Base-by-base conservation (phyloP, 2,888 invertebrate genomes). In the Adelphocoris suturalis region DNA sequence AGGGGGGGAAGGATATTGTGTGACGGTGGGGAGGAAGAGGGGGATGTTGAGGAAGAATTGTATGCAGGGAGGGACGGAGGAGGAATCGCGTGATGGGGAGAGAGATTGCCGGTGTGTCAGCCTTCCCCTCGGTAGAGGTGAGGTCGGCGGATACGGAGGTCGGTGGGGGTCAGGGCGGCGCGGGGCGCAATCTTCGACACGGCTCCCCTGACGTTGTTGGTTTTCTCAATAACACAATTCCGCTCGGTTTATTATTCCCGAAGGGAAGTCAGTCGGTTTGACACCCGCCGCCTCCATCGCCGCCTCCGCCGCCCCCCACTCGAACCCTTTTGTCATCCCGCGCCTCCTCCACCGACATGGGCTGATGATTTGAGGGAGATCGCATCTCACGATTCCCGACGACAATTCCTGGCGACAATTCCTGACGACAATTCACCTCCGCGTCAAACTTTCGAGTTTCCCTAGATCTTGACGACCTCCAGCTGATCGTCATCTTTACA, bases 221-320 rank as follows among this genome's bases (percentile, higher is more conserved):
- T 86, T 86, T 86, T 86, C 86, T 86, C 86, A 86, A 86, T 86
- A 86, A 86, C 86, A 86, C 86, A 86, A 86, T 86, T 86, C 86
- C 86, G 76, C 86, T 75, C 86, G 86, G 75, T 86, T 86, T 86
- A 86, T 86, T 86, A 86, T 86, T 86, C 86, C 75, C 47, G 19
- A 37, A 47, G 68, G 48, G 76, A 27, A 86, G 86, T 68, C 61
- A 75, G 86, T 86, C 75, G 86, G 86, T 86, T 86, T 86, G 68
- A 55, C 86, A 28, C 81, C 81, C 48, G 11, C 47, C 80, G 13
- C 47, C 80, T 19, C 46, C 37, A 4, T 48, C 81, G 12, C 16
- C 48, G 52, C 46, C 28, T n/a, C 37, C 16, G 27, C 46, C 80
- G 16, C 37, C 46, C 28, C 19, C 12, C 80, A 11, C 28, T 37